Base-by-base conservation (phyloP, 2,888 invertebrate species). In the Crocallis elinguaria region DNA sequence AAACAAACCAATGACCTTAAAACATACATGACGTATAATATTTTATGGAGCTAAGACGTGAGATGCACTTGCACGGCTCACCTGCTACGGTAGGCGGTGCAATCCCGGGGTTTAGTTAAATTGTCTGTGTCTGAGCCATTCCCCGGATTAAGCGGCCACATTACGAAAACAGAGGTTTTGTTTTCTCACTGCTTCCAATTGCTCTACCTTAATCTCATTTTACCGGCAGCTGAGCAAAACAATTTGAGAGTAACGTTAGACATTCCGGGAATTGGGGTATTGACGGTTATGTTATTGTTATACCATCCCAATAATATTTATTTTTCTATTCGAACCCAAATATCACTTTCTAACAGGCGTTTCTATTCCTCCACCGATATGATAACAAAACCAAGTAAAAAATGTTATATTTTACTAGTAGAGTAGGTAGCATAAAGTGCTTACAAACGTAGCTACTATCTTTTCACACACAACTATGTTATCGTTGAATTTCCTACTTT, bases 121-220 rank as follows among this genome's bases (percentile, higher is more conserved):
- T 73, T 69, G 67, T 74, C 69, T 69, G 69, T 62, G 66, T 66
- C 62, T 62, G 60, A 67, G 61, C 71, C 70, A 67, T 74, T 75
- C 66, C 68, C 50, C 65, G 67, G 71, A 73, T 75, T 77, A 73
- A 66, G 64, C 69, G 43, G 61, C 70, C 64, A 74, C 72, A 72
- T 72, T 77, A 71, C 67, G 67, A 73, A 69, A 71, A 75, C 74
- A 69, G 73, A 64, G 72, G 69, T 72, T 69, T 74, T 73, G 69
- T 76, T 73, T 71, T 66, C 64, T 52, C 65, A 50, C 62, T 64
- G 60, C 62, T 68, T 69, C 66, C 66, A 59, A 62, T 64, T 61
- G 67, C 70, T 70, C 67, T 61, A 72, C 70, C 69, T 73, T 77
- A 79, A 80, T 79, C 77, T 71, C 67, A 69, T 78, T 80, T 71